Evolutionary conservation across 2,113 vertebrate genomes (phyloP).

Genomic region (Lepidiolamprologus cunningtoni): DNA sequence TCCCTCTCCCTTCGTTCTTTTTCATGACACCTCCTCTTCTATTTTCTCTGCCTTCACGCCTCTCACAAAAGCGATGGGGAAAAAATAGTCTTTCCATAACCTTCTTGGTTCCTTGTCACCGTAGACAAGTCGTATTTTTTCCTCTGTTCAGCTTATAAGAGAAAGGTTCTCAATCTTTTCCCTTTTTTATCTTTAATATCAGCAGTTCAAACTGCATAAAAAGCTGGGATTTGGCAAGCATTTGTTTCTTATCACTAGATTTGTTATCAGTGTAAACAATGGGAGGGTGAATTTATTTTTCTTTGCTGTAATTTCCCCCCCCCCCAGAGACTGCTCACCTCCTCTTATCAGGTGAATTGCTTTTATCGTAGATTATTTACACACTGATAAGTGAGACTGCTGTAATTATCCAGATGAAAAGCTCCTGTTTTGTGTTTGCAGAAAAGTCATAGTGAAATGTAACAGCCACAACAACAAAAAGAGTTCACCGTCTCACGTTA

Average conservation of each 20-base stretch:
- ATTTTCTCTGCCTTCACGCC: background rate
- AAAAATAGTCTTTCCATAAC: background rate
- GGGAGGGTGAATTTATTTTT: background rate
- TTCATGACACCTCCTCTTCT: background rate
- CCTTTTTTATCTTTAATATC: background rate
- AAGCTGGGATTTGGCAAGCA: background rate
- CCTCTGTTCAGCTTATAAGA: background rate
- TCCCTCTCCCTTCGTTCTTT: background rate
- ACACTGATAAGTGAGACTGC: background rate
- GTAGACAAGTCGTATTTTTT: background rate
- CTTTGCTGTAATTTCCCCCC: accelerated
- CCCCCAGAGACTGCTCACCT: background rate
- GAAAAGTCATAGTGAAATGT: background rate
- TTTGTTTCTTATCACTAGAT: background rate
- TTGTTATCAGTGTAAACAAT: background rate
- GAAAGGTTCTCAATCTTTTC: background rate
- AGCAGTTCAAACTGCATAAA: background rate
- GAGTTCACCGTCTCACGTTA: background rate
- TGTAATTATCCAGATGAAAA: background rate
- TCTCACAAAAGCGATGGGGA: background rate
- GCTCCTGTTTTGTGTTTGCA: background rate
- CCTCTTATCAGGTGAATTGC: background rate
- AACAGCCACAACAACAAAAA: background rate
- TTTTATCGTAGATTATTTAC: background rate
- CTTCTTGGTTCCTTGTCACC: background rate